Base-by-base conservation (phyloP, 2,797 vertebrate genomes). In the Sandelia bainsii region DNA sequence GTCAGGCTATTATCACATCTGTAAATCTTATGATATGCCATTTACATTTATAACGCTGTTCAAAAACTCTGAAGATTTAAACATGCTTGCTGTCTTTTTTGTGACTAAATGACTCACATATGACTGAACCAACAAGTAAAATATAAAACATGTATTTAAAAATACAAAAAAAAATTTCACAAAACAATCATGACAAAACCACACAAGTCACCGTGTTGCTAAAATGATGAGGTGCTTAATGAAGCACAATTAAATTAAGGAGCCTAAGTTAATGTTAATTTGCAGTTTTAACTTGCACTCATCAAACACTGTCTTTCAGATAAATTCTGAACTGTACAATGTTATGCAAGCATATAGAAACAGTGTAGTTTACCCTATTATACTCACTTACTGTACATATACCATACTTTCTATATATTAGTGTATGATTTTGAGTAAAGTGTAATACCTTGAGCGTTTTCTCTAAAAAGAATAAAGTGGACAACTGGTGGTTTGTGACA, bases 401-500 rank as follows among this genome's bases (percentile, higher is more conserved):
- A 25, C 25, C 25, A 25, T 25, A 25, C 4, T 25, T 4, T 2
- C 25, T 51, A 25, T 22, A 51, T 75, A 65, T 25, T 22, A 40
- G n/a, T 61, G 29, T 73, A 23, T 53, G 39, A 61, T 63, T 61
- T 44, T 40, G 23, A 27, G 10, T 65, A n/a, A 48, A 37, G 19
- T 48, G 11, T 42, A 34, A 69, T 20, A 59, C 34, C 1, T 13
- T 34, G 8, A 29, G 1, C 46, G 50, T 66, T 27, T 13, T 13
- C 6, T 53, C 27, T n/a, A 23, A 23, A 59, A n/a, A 49, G 16
- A 53, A 69, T 32, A 58, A 39, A 34, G 9, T 9, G 59, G 8
- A 54, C 65, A 27, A 54, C 60, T 45, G 77, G 29, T 23, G 7
- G 40, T 42, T 62, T 46, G 16, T 64, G 23, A 57, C 22, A 40